These are phyloP conservation scores for Drosophila littoralis DNA, from an alignment of 1,140 invertebrate species.

Conservation along the genomic window DNA sequence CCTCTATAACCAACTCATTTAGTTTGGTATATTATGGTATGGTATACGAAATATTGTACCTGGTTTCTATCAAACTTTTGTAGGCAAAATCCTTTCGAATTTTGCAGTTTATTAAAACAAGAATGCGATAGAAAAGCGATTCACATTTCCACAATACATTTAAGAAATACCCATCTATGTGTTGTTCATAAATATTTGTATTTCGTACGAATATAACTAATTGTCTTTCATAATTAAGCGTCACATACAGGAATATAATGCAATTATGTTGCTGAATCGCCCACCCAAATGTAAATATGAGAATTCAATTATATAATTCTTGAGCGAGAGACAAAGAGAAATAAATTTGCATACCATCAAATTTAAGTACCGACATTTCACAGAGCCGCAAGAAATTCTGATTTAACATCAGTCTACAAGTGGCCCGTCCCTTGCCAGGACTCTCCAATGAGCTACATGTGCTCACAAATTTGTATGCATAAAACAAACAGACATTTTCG, in stretches of 20 bases:
- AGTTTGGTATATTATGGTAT: too few species aligned
- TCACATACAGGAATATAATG: neutral
- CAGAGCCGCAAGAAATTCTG: constrained; percentile 51
- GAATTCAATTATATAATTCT: constrained; percentile 47
- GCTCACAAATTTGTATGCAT: constrained; percentile 67
- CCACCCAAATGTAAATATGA: constrained; percentile 42
- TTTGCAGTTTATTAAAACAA: too few species aligned
- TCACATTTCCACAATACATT: too few species aligned
- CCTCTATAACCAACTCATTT: too few species aligned
- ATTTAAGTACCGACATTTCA: constrained; percentile 42
- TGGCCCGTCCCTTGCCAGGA: neutral
- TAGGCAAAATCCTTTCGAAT: too few species aligned
- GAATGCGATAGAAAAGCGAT: too few species aligned
- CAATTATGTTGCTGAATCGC: constrained; percentile 49
- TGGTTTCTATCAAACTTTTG: too few species aligned
- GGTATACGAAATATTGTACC: too few species aligned
- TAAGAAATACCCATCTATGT: too few species aligned
- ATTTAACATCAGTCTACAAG: constrained; percentile 24
- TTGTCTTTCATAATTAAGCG: neutral
- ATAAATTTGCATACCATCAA: constrained; percentile 62
- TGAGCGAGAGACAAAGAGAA: constrained; percentile 4
- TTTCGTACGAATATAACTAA: neutral
- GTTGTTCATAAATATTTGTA: neutral
- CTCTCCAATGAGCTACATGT: constrained; percentile 64
- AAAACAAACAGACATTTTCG: constrained; percentile 41